Base-by-base conservation (phyloP, 2,113 vertebrate species). In the Globicephala melas region DNA sequence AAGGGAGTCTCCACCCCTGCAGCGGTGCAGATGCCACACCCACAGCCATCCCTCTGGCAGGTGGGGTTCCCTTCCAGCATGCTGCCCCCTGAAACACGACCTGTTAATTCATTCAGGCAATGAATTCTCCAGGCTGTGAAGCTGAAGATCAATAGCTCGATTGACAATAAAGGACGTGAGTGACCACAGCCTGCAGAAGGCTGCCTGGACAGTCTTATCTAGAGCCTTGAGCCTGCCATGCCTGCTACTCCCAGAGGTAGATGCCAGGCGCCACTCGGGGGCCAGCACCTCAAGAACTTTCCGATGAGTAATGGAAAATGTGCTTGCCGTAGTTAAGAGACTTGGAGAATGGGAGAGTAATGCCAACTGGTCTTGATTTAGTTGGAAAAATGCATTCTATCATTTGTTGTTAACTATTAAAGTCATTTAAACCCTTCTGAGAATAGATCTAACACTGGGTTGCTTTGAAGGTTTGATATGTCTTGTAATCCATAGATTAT, bases 401-500 rank as follows among this genome's bases (percentile, higher is more conserved):
- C 97, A 95, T 97, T 98, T 98, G 97, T 96, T 98, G 97, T 98
- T 98, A 98, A 98, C 98, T 98, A 98, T 98, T 98, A 97, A 98
- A 98, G 97, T 97, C 97, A 95, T 98, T 97, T 97, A 98, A 98
- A 97, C 63, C 95, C 98, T 98, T 98, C 98, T 94, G 98, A 99
- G 98, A 98, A 95, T 94, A 98, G 98, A 98, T 98, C 98, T 98
- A 98, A 98, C 28, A 13, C 89, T 4, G 33, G 94, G 88, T 36
- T 86, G 96, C 98, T 99, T 98, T 98, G 98, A 98, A 98, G 97
- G 97, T 95, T 98, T 97, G 98, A 98, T 98, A 97, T 50, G 97
- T 98, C 98, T 98, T 98, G 97, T 98, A 99, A 99, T 98, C 98
- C 98, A 98, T 98, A 98, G 99, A 98, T 98, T 98, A 98, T 97